Conservation (phyloP, 2,888 invertebrate genomes). For the Peribatodes rhomboidaria region DNA sequence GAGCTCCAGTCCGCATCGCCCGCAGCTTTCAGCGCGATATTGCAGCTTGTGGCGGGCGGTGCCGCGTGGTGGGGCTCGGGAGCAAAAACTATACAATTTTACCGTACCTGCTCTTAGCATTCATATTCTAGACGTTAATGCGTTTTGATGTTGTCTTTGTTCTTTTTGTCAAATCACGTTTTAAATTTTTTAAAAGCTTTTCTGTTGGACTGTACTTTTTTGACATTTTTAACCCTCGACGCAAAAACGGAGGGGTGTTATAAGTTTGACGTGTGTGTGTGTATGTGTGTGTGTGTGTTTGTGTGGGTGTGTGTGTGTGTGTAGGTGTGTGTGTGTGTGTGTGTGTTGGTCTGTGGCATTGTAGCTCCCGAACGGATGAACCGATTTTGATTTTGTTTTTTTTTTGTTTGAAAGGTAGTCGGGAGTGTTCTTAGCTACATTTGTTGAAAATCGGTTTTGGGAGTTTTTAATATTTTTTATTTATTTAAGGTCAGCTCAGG, state of each 20-base stretch:
- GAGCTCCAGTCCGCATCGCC: constrained; percentile 14
- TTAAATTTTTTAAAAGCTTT: constrained; percentile 1
- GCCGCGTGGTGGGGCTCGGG: background rate
- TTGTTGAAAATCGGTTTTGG: background rate
- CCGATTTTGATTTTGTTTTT: no score
- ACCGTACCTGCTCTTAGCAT: background rate
- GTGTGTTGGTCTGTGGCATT: no score
- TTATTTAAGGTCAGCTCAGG: no score
- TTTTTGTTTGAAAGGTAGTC: no score
- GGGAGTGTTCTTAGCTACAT: no score
- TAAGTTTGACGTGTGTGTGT: no score
- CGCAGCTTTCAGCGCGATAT: constrained; percentile 28
- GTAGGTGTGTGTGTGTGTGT: no score
- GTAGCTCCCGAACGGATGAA: no score
- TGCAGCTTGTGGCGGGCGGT: constrained; percentile 22
- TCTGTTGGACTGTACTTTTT: background rate
- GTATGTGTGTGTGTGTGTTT: no score
- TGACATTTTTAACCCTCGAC: no score
- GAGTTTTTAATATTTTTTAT: no score
- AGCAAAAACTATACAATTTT: constrained; percentile 1
- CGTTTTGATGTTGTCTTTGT: constrained; percentile 7
- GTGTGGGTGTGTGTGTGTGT: no score
- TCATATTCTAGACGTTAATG: constrained; percentile 13
- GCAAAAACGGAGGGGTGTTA: background rate
- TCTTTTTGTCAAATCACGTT: constrained; percentile 1